A percentile compares a stretch with the other conserved stretches of the same genome.
These are phyloP conservation scores for Malacoraja senta DNA, from an alignment of 2,797 vertebrate species.

Conservation along the genomic window DNA sequence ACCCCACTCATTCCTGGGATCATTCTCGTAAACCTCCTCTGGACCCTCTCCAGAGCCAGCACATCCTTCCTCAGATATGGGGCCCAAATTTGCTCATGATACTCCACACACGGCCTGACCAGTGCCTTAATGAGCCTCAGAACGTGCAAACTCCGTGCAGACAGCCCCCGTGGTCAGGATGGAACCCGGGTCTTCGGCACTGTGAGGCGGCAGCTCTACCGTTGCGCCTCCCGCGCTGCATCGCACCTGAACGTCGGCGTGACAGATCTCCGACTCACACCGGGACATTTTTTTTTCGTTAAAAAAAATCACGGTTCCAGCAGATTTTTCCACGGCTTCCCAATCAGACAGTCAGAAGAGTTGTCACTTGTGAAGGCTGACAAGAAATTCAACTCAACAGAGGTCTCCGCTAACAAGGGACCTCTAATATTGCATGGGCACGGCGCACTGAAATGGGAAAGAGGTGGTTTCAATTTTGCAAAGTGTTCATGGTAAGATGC, in stretches of 20 bases:
- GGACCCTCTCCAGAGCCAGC: too few species aligned
- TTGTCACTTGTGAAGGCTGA: neutral
- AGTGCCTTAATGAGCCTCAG: too few species aligned
- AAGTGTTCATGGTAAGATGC: conserved; percentile 54
- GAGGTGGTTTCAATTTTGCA: conserved; percentile 3
- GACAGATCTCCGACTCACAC: neutral
- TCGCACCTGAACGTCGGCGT: neutral
- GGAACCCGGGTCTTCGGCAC: too few species aligned
- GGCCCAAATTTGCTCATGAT: too few species aligned
- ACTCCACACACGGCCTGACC: too few species aligned
- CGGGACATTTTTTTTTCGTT: neutral
- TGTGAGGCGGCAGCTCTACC: too few species aligned
- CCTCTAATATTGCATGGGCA: neutral
- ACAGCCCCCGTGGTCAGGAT: too few species aligned
- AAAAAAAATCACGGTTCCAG: neutral
- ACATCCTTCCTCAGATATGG: too few species aligned
- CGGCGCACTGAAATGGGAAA: conserved; percentile 10
- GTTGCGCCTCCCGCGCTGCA: too few species aligned
- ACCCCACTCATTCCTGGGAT: too few species aligned
- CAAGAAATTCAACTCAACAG: neutral
- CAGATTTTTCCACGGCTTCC: neutral
- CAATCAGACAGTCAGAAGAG: neutral
- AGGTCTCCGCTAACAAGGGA: neutral
- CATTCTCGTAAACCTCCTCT: too few species aligned
- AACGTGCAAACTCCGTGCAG: too few species aligned